Conservation (phyloP, 2,888 invertebrate species). For the Gryllus longicercus region DNA sequence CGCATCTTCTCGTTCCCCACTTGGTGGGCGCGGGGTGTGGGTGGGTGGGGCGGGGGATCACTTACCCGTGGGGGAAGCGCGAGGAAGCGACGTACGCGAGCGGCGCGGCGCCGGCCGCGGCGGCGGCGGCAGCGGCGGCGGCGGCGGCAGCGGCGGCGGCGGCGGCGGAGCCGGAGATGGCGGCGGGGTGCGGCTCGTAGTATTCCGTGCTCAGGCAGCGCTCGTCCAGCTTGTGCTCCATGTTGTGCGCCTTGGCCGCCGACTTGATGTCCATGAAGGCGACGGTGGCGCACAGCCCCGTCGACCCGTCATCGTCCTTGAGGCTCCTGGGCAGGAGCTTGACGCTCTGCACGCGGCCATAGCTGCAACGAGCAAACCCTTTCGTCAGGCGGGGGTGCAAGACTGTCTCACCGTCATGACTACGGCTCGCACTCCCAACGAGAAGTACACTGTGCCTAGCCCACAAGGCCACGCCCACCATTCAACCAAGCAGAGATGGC, state of each 20-base stretch:
- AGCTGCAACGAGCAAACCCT: conserved; percentile 59
- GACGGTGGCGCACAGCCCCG: conserved; percentile 79
- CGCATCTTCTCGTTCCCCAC: no score
- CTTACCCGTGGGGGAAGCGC: conserved; percentile 58
- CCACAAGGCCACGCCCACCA: no score
- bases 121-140: conserved; percentile 59
- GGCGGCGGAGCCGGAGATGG: conserved; percentile 59
- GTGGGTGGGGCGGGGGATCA: conserved; percentile 28
- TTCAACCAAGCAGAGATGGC: no score
- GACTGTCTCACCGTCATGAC: no score
- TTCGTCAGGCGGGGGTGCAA: no score
- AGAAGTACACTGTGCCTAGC: no score
- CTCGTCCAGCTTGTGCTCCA: conserved; percentile 85
- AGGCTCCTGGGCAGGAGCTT: conserved; percentile 71
- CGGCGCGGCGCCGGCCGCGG: conserved; percentile 62
- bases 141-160: conserved; percentile 53
- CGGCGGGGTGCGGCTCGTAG: conserved; percentile 82
- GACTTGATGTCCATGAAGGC: conserved; percentile 97
- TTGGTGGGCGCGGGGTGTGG: neutral
- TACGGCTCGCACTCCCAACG: no score
- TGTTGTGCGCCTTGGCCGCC: conserved; percentile 88
- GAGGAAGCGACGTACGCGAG: conserved; percentile 49
- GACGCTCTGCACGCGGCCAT: conserved; percentile 97
- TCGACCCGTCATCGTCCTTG: conserved; percentile 56
- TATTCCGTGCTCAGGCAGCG: conserved; percentile 84